Evolutionary conservation across 2,113 vertebrate genomes (phyloP).

Genomic region (Irena cyanogastra): DNA sequence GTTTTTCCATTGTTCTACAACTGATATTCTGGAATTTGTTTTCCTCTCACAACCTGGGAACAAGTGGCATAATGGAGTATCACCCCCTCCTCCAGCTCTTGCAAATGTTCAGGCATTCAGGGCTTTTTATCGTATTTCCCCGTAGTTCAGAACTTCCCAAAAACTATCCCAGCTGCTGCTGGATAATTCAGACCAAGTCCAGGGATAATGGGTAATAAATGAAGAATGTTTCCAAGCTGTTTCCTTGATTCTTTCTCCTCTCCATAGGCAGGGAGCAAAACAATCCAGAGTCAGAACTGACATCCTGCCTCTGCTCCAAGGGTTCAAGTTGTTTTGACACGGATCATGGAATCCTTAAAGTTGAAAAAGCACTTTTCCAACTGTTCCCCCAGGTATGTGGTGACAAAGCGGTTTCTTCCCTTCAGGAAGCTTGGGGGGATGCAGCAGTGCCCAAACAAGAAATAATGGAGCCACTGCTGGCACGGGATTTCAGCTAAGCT

Average conservation of each 20-base stretch:
- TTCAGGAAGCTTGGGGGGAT: not conserved
- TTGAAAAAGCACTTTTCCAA: not conserved
- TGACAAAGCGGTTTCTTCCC: not conserved
- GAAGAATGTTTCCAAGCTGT: too few relatives aligned
- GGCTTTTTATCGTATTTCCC: not conserved
- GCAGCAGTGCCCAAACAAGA: not conserved
- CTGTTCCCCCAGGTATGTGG: not conserved
- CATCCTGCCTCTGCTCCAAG: not conserved
- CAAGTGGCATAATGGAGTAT: rapidly evolving
- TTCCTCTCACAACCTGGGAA: too few relatives aligned
- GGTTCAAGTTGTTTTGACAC: not conserved
- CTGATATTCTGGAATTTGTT: not conserved
- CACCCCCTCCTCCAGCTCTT: not conserved
- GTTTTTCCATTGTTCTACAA: not conserved
- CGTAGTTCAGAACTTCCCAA: not conserved
- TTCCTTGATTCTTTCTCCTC: too few relatives aligned
- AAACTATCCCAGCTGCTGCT: not conserved
- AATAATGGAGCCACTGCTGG: not conserved
- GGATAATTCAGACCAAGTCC: not conserved
- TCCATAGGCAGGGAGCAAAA: not conserved
- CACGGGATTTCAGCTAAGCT: not conserved
- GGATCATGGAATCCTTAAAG: not conserved
- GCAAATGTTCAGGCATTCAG: not conserved
- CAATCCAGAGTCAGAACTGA: not conserved
- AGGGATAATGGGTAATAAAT: not conserved